Base-by-base conservation (phyloP, 2,888 invertebrate species). In the Liposcelis brunnea region DNA sequence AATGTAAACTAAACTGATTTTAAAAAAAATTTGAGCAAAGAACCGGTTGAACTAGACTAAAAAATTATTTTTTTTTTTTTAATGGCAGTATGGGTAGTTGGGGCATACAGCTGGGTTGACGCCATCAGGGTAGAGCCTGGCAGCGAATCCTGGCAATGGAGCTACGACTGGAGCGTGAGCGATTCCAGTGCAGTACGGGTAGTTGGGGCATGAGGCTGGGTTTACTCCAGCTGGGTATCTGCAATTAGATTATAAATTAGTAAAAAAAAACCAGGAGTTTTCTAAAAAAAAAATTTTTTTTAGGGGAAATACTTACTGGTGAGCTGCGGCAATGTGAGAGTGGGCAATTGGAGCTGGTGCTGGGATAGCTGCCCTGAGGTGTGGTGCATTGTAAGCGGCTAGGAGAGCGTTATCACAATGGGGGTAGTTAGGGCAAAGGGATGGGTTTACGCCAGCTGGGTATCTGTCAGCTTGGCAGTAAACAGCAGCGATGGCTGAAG, bases 341-440 rank as follows among this genome's bases (percentile, higher is more conserved):
- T 26, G 26, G 8, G 26, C 26, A 26, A 26, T 26, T 8, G 26
- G 26, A 26, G 59, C 43, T 59, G 52, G 48, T 54, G 56, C 60
- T 59, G 58, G 34, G 60, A 52, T 32, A 49, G 47, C 47, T 6
- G 35, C 35, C 7, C 35, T 16, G 10, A 16, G 10, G 10, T 44
- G 19, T 37, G 47, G 40, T 43, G 37, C 7, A 37, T 63, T 65
- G 61, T 63, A 60, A 2, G 68, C 59, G n/a, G 68, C 67, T 33
- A 70, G 56, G 12, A 66, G 54, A 2, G 58, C 59, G 10, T 61
- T 56, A 50, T 67, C 69, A 48, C 72, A 72, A 61, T 58, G 67
- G 15, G 72, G 72, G 63, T 72, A 72, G 64, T 72, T 67, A 47
- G 72, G 72, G 61, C 72, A 72, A 1, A 71, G 64, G 1, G 71